Evolutionary conservation across 2,113 vertebrate species (phyloP), one percentile per base, ranked within the genome.

Genomic region (Tachysurus fulvidraco): DNA sequence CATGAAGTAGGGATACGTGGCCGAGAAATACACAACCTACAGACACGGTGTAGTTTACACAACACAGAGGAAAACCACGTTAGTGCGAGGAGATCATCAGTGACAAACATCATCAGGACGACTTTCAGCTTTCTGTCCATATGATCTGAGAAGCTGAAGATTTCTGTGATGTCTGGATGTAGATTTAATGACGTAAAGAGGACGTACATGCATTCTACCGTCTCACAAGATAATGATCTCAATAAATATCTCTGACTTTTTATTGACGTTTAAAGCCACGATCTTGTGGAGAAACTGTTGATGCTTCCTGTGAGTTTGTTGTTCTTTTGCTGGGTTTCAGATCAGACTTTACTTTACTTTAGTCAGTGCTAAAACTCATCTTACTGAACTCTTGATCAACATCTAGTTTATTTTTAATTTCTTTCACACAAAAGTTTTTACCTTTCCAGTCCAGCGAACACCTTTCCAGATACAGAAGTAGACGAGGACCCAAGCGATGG

Each of bases 381-480:
- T 73, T 36, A 41, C 25, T 65, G 64, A 65, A 41, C 36, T 73
- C 65, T 23, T 0, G 0, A 23, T 17, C 65, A 17, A 17, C 2
- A 0, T 8, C 3, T 9, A 71, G n/a, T 2, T 54, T 12, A n/a
- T 69, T 17, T 21, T 14, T 69, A 21, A 21, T 17, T 8, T 21
- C 23, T 46, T 74, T 21, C 25, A 16, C 16, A 12, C 21, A 25
- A 65, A 25, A 64, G 10, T 25, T 67, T 6, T 96, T 96, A 99
- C 98, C 98, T 99, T 99, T 92, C 98, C 98, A n/a, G 98, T 99
- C 98, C 98, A 99, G 91, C 96, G 92, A 90, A 99, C 98, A 87
- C 98, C 98, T 94, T 99, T 99, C 98, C 98, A 99, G 94, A 99
- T 99, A 92, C 98, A 99, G 93, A 99, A 99, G 90, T 99, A 99